Evolutionary conservation across 2,113 vertebrate species (phyloP), one percentile per base, ranked within the genome.

Genomic region (Bubo bubo): DNA sequence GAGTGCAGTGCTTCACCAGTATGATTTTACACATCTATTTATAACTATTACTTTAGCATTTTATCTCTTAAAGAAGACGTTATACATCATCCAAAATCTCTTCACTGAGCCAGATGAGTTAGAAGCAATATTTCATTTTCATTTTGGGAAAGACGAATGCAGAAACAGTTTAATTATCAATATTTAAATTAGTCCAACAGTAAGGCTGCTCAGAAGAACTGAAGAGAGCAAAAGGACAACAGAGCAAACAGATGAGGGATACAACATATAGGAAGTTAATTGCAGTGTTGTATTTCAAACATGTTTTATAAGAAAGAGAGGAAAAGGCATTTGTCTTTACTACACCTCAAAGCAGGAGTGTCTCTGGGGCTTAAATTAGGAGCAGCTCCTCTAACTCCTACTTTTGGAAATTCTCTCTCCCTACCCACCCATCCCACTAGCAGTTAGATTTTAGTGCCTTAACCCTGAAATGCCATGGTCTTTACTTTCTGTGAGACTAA

Each of bases 21-120:
- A 96, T 60, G 84, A 97, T 98, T 98, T 98, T 97, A 96, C 96
- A 97, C 94, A 77, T 98, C 98, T 98, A 98, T 98, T 98, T 98
- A 98, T 98, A 98, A 97, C 90, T 91, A 97, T 96, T 97, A 97
- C 96, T 98, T 98, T 90, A 96, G 94, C 94, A 92, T 96, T 97
- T 95, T 97, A 87, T 88, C 76, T 94, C 88, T 96, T 98, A 96
- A 97, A 97, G 95, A 97, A 92, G 86, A 97, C 49, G 5, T 96
- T 96, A 83, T 96, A 90, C 60, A 97, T 97, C 93, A 97, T 92
- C 81, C 83, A 91, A 86, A 94, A 94, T 97, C 91, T 86, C 79
- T 95, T 97, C 96, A 93, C 88, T 32, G 91, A 97, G 86, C 53
- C 93, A 96, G 94, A 96, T 93, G 90, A 96, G 70, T 96, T 93